Conservation (phyloP, 2,888 invertebrate species). For the Acanthacorydalis orientalis region DNA sequence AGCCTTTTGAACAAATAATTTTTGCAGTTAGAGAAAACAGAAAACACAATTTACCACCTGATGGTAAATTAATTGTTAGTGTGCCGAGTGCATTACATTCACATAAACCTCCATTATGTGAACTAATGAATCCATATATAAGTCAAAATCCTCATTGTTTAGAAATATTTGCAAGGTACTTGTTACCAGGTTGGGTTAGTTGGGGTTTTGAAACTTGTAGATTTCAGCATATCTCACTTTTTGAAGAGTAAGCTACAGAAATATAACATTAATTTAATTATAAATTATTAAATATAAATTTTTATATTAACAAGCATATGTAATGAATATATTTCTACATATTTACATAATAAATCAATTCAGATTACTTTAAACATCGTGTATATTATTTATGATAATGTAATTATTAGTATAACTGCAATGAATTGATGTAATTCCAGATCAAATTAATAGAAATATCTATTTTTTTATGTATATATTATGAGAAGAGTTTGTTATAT, state of each 20-base stretch:
- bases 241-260: neutral
- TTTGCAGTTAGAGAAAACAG: slow-evolving; percentile 30
- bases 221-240: slow-evolving; percentile 43
- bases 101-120: slow-evolving; percentile 79
- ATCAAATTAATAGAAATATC: too few species aligned
- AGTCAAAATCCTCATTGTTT: slow-evolving; percentile 43
- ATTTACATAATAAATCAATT: too few species aligned
- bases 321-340: too few species aligned
- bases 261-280: neutral
- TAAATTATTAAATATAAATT: neutral
- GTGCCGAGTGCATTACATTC: slow-evolving; percentile 88
- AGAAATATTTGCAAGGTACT: slow-evolving; percentile 85
- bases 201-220: slow-evolving; percentile 76
- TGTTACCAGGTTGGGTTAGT: slow-evolving; percentile 70
- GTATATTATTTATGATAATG: too few species aligned
- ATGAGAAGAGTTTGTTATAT: too few species aligned
- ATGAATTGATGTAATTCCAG: too few species aligned
- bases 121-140: slow-evolving; percentile 42
- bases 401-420: too few species aligned
- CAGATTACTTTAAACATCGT: too few species aligned
- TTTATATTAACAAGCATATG: too few species aligned
- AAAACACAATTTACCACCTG: slow-evolving; percentile 18
- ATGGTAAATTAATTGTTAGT: slow-evolving; percentile 52
- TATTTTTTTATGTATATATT: too few species aligned
- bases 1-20: slow-evolving; percentile 74